phyloP scores from a whole-genome alignment of 2,113 vertebrate species.

The Pseudolaguvia tuberculata region DNA sequence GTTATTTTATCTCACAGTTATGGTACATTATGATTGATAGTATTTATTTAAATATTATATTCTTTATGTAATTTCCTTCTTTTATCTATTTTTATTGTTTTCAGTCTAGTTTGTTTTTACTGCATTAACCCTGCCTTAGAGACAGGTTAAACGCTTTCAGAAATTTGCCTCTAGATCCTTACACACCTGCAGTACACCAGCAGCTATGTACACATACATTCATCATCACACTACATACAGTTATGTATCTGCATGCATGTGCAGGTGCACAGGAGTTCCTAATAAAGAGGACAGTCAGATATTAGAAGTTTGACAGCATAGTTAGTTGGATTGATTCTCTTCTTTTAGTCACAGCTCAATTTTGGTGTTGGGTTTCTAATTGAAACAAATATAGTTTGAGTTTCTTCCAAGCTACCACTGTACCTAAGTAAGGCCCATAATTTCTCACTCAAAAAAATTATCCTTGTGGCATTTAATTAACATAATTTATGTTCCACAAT shows the following conservation, averaged over 20 bases:
- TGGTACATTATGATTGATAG: too few relatives aligned
- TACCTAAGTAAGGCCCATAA: too few relatives aligned
- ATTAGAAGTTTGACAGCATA: background rate
- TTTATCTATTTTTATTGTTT: background rate
- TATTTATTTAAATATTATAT: too few relatives aligned
- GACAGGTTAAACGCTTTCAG: background rate
- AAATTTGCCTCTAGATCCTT: background rate
- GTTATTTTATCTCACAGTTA: too few relatives aligned
- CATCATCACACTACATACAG: background rate
- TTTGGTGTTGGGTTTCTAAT: too few relatives aligned
- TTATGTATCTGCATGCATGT: background rate
- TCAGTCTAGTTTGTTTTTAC: background rate
- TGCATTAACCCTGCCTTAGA: too few relatives aligned
- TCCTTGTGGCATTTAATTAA: too few relatives aligned
- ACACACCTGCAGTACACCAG: slow-evolving; percentile 23
- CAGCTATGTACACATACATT: background rate
- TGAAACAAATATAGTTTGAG: too few relatives aligned
- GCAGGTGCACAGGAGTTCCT: background rate
- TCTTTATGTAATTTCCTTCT: background rate
- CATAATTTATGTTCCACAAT: too few relatives aligned
- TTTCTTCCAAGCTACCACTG: too few relatives aligned
- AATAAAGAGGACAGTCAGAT: background rate
- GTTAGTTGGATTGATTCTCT: background rate
- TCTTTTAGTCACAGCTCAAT: too few relatives aligned
- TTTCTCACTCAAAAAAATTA: too few relatives aligned